Conservation (phyloP, 2,888 invertebrate genomes). For the Cistogaster globosa region DNA sequence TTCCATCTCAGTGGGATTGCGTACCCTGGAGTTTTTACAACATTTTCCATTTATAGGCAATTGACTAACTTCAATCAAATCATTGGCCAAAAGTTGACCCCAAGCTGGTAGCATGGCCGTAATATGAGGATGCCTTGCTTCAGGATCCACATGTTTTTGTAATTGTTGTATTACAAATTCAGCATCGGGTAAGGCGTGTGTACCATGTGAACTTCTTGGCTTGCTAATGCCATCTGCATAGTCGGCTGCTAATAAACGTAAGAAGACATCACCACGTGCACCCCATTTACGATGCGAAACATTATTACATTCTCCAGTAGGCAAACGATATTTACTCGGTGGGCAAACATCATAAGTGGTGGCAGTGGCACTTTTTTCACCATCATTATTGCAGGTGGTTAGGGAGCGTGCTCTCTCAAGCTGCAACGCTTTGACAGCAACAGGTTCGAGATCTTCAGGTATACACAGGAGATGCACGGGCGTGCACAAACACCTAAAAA, state of each 20-base stretch:
- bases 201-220: constrained; percentile 84
- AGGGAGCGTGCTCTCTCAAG: constrained; percentile 77
- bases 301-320: constrained; percentile 94
- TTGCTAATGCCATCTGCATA: constrained; percentile 86
- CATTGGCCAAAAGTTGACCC: constrained; percentile 90
- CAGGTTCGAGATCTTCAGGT: constrained; percentile 79
- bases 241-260: constrained; percentile 88
- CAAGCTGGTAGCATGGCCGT: constrained; percentile 91
- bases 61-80: constrained; percentile 88
- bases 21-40: constrained; percentile 74
- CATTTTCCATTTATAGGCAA: constrained; percentile 83
- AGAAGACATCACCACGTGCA: constrained; percentile 89
- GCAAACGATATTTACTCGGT: constrained; percentile 91
- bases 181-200: constrained; percentile 86
- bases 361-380: constrained; percentile 63
- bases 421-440: constrained; percentile 77
- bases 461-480: constrained; percentile 76
- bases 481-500: constrained; percentile 77
- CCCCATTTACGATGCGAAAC: constrained; percentile 93
- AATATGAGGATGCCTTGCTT: constrained; percentile 87
- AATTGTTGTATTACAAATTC: constrained; percentile 85
- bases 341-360: constrained; percentile 85
- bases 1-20: constrained; percentile 82
- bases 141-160: constrained; percentile 84
- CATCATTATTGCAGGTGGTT: constrained; percentile 74